A percentile compares a stretch with the other conserved stretches of the same genome.
phyloP scores from a whole-genome alignment of 92 coral and sea anemone species.

The Micromussa lordhowensis region DNA sequence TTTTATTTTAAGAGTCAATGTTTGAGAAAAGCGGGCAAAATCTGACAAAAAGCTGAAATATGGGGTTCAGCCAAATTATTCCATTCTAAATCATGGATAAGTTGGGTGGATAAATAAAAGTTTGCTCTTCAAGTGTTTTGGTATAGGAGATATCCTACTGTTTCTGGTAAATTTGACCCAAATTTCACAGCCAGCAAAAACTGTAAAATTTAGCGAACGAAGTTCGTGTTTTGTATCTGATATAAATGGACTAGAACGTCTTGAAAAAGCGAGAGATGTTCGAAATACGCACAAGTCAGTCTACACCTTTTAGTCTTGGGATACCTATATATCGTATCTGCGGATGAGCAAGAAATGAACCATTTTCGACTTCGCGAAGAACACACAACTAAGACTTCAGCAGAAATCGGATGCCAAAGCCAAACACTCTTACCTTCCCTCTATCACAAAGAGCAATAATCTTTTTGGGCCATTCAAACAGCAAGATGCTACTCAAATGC shows the following conservation, averaged over 20 bases:
- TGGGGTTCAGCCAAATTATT: background rate
- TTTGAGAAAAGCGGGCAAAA: conserved; percentile 2
- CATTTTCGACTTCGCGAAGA: conserved; percentile 5
- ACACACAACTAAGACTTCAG: no score
- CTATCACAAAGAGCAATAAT: no score
- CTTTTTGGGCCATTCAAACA: no score
- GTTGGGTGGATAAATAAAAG: conserved; percentile 1
- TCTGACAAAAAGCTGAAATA: background rate
- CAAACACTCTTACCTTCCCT: no score
- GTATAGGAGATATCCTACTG: background rate
- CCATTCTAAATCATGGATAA: conserved; percentile 18
- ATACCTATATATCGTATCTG: background rate
- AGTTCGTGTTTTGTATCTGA: background rate
- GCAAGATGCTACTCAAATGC: no score
- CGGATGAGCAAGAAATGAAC: conserved; percentile 1
- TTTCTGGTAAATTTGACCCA: conserved; percentile 15
- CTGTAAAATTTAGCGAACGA: background rate
- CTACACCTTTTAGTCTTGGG: no score
- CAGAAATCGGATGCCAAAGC: no score
- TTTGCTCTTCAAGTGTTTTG: background rate
- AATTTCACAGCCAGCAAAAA: background rate
- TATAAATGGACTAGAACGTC: no score
- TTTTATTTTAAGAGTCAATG: no score
- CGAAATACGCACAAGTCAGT: no score
- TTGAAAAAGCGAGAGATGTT: no score